These are phyloP conservation scores for Melanotaenia parkinsoni DNA, from an alignment of 2,797 vertebrate genomes.

Conservation along the genomic window DNA sequence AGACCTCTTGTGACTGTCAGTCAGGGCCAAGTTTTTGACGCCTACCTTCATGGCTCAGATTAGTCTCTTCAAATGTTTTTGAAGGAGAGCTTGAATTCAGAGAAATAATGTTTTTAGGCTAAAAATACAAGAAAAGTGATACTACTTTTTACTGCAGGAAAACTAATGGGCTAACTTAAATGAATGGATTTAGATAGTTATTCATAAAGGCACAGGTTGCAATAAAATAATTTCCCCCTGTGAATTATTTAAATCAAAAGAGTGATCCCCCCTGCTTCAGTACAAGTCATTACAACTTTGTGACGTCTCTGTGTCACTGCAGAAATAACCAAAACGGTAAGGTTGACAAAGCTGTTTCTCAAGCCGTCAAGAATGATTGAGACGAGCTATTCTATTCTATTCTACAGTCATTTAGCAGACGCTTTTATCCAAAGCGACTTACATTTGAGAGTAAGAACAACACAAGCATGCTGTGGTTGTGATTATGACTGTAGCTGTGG, in stretches of 20 bases:
- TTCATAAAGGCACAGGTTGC: not conserved
- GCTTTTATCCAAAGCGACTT: no score
- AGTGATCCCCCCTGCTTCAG: not conserved
- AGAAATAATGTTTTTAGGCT: not conserved
- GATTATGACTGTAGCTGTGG: constrained; percentile 4
- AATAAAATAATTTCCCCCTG: not conserved
- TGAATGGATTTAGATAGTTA: not conserved
- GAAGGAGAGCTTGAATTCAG: constrained; percentile 1
- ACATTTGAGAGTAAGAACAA: no score
- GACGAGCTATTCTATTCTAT: no score
- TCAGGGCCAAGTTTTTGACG: constrained; percentile 33
- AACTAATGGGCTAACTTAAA: no score
- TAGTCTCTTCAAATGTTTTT: constrained; percentile 6
- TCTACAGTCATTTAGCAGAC: no score
- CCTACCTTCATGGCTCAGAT: not conserved
- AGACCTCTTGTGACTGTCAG: constrained; percentile 52
- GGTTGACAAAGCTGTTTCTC: not conserved
- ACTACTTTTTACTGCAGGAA: no score
- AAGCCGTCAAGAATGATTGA: constrained; percentile 2
- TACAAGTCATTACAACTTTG: not conserved
- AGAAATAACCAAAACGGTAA: constrained; percentile 2
- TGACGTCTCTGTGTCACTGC: not conserved
- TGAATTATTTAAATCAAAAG: not conserved
- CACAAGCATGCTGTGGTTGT: no score
- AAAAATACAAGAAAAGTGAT: not conserved